A percentile compares a stretch with the other conserved stretches of the same genome.
These are phyloP conservation scores for Riptortus pedestris DNA, from an alignment of 1,140 invertebrate species.

Conservation along the genomic window DNA sequence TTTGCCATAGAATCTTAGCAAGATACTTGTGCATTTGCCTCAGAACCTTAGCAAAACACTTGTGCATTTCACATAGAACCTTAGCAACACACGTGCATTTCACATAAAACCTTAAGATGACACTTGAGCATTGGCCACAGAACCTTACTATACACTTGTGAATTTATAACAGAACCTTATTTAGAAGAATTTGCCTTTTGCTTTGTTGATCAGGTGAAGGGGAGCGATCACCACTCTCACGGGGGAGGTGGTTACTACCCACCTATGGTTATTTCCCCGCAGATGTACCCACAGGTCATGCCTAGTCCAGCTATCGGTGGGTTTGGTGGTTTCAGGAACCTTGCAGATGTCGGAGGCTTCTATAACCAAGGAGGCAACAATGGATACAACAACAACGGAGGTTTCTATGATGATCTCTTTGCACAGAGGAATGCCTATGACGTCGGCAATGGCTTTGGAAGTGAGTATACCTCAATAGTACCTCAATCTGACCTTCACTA, in stretches of 20 bases:
- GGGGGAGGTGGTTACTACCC: background rate
- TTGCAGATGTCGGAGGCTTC: background rate
- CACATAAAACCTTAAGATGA: too few relatives aligned
- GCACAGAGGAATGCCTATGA: slow-evolving; percentile 30
- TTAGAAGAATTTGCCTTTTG: too few relatives aligned
- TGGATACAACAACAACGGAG: slow-evolving; percentile 29
- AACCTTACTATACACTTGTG: too few relatives aligned
- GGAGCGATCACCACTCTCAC: background rate
- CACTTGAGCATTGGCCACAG: too few relatives aligned
- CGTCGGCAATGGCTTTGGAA: slow-evolving; percentile 30
- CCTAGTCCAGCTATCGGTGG: background rate
- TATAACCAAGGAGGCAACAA: slow-evolving; percentile 11
- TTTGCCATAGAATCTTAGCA: too few relatives aligned
- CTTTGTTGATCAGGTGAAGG: slow-evolving; percentile 2
- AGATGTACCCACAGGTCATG: background rate
- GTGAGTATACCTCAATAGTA: slow-evolving; percentile 16
- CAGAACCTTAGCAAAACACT: too few relatives aligned
- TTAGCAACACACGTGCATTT: too few relatives aligned
- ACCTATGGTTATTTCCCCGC: background rate
- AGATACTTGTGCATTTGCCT: too few relatives aligned
- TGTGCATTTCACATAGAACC: too few relatives aligned
- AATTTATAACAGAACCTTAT: too few relatives aligned
- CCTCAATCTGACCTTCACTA: too few relatives aligned
- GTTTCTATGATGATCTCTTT: slow-evolving; percentile 30
- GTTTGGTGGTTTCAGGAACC: background rate